A percentile compares a stretch with the other conserved stretches of the same genome.
These are phyloP conservation scores for Lamellibrachia columna DNA, from an alignment of 2,888 invertebrate genomes.

Conservation along the genomic window DNA sequence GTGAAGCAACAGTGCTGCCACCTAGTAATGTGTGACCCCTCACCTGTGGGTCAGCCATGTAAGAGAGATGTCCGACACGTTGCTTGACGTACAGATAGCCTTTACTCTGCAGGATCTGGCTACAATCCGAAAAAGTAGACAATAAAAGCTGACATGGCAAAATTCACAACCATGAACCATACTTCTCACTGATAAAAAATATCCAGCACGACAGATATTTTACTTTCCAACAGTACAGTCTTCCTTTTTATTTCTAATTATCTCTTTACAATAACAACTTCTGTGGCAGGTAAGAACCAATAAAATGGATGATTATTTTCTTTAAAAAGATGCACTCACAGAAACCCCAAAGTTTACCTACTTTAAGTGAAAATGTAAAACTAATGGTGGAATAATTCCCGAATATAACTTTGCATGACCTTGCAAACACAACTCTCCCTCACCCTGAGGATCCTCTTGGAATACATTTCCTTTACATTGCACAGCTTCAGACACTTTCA, in stretches of 20 bases:
- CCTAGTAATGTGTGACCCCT: background rate
- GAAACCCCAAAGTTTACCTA: too few relatives aligned
- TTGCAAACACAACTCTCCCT: too few relatives aligned
- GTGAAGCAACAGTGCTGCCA: background rate
- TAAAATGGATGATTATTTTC: too few relatives aligned
- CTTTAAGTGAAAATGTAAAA: too few relatives aligned
- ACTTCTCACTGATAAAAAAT: too few relatives aligned
- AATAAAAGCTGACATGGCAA: background rate
- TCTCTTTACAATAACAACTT: background rate
- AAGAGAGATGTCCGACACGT: slow-evolving; percentile 87
- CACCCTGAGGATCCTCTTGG: too few relatives aligned
- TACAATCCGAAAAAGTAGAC: slow-evolving; percentile 28
- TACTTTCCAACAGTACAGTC: background rate
- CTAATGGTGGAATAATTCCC: too few relatives aligned
- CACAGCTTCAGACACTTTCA: too few relatives aligned
- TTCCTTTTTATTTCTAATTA: background rate
- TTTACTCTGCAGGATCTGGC: slow-evolving; percentile 56
- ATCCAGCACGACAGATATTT: background rate
- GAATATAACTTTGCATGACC: too few relatives aligned
- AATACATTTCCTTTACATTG: too few relatives aligned
- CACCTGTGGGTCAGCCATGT: slow-evolving; percentile 80
- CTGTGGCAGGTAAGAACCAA: background rate
- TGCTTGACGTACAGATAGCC: slow-evolving; percentile 82
- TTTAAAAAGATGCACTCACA: too few relatives aligned
- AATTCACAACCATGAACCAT: too few relatives aligned